Evolutionary conservation across 2,888 invertebrate species (phyloP).

Genomic region (Geophilus truncorum): DNA sequence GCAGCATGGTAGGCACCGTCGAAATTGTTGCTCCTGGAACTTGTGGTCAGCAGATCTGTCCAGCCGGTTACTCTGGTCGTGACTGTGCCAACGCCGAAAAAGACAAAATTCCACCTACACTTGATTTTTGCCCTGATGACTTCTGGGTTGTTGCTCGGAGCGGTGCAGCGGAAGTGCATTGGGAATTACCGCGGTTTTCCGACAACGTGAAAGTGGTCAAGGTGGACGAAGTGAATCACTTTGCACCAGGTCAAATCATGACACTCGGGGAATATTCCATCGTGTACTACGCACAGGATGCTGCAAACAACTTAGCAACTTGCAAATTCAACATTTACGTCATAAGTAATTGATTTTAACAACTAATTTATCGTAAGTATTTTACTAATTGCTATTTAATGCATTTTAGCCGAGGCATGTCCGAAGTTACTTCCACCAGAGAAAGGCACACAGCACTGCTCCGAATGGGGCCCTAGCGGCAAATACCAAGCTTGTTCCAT

Average conservation of each 20-base stretch:
- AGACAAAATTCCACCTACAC: conserved; percentile 77
- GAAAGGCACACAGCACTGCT: conserved; percentile 85
- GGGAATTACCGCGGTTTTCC: conserved; percentile 87
- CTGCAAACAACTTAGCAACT: conserved; percentile 82
- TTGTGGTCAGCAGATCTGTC: conserved; percentile 83
- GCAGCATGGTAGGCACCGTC: conserved; percentile 69
- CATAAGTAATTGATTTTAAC: conserved; percentile 59
- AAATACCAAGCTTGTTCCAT: conserved; percentile 95
- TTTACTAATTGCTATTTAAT: background rate
- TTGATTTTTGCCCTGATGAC: conserved; percentile 88
- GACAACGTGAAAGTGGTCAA: conserved; percentile 78
- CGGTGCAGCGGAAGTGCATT: conserved; percentile 79
- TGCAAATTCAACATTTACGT: conserved; percentile 89
- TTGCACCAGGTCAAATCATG: conserved; percentile 67
- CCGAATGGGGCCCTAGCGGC: conserved; percentile 93
- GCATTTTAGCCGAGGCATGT: conserved; percentile 74
- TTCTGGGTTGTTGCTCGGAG: conserved; percentile 90
- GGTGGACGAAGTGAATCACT: conserved; percentile 77
- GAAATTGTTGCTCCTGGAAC: conserved; percentile 86
- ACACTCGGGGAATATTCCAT: conserved; percentile 52
- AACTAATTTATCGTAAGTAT: background rate
- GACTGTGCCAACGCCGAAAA: conserved; percentile 79
- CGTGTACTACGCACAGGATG: conserved; percentile 88
- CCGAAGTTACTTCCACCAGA: conserved; percentile 81
- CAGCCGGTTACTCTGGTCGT: conserved; percentile 76